These are phyloP conservation scores for Drymodes brunneopygia DNA, from an alignment of 2,113 vertebrate species.

Conservation along the genomic window DNA sequence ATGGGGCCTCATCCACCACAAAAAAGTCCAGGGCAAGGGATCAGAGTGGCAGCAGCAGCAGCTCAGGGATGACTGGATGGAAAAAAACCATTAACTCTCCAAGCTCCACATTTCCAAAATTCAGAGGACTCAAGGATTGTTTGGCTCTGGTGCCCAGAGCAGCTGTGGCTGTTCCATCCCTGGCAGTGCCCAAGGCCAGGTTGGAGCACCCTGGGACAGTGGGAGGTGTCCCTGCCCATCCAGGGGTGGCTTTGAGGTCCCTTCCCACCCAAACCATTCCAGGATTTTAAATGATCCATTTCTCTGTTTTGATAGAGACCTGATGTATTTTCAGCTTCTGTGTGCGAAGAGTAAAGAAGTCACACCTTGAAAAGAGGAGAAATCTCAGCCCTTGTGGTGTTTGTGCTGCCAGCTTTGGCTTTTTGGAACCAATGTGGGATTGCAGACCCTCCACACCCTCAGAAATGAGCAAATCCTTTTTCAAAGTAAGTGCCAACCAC, in stretches of 20 bases:
- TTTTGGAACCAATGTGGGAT: background rate
- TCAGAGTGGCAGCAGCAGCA: background rate
- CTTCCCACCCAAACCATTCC: too few species aligned
- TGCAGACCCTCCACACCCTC: background rate
- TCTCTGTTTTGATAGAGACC: background rate
- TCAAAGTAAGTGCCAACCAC: background rate
- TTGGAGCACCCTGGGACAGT: fast-evolving
- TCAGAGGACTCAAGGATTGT: background rate
- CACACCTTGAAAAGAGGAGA: background rate
- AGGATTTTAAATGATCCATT: background rate
- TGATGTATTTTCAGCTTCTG: background rate
- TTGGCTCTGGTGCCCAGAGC: background rate
- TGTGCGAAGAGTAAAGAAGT: background rate
- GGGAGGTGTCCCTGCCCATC: background rate
- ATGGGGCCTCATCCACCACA: background rate
- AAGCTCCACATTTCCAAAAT: background rate
- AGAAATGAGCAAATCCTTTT: background rate
- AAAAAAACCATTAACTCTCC: background rate
- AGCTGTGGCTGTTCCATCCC: too few species aligned
- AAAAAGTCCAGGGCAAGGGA: background rate
- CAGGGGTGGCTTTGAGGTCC: too few species aligned
- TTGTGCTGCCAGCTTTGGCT: background rate
- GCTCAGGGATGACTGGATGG: background rate
- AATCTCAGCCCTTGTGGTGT: background rate
- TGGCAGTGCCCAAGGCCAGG: background rate